Percentiles rank a stretch among this genome's conserved stretches.
Conservation (phyloP, 2,797 vertebrate genomes). For the Enoplosus armatus region DNA sequence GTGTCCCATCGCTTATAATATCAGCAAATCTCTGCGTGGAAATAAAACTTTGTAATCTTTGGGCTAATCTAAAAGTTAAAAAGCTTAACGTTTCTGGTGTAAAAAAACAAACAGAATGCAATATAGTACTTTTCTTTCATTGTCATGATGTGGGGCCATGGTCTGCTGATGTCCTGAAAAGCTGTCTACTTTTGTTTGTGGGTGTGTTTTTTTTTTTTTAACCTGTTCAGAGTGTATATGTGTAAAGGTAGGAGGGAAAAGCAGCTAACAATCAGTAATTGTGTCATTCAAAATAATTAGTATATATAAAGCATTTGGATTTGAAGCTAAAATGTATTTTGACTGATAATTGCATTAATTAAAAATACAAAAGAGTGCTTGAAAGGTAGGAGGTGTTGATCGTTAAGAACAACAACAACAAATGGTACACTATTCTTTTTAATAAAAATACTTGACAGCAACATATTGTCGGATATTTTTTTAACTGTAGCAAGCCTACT, state of each 20-base stretch:
- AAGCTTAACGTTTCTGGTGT: background rate
- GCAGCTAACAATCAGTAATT: background rate
- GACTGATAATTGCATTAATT: conserved; percentile 26
- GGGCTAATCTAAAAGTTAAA: background rate
- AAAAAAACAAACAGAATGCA: background rate
- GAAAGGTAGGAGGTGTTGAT: too few relatives aligned
- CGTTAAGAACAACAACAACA: conserved; percentile 13
- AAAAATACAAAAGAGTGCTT: too few relatives aligned
- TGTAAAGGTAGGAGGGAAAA: conserved; percentile 17
- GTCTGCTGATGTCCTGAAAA: conserved; percentile 8
- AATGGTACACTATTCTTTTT: conserved; percentile 21
- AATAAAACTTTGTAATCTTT: conserved; percentile 25
- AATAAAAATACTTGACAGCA: conserved; percentile 22
- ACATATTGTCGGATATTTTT: conserved; percentile 39
- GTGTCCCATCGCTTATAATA: conserved; percentile 29
- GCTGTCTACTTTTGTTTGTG: background rate
- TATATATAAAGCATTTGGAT: conserved; percentile 22
- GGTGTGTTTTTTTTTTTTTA: background rate
- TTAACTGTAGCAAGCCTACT: conserved; percentile 17
- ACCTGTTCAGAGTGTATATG: background rate
- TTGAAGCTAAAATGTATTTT: conserved; percentile 24
- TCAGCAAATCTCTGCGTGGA: conserved; percentile 23
- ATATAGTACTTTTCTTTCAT: background rate
- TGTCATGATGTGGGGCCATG: background rate
- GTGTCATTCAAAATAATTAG: conserved; percentile 13